Conservation (phyloP, 2,888 invertebrate species). For the Digitonthophagus gazella region DNA sequence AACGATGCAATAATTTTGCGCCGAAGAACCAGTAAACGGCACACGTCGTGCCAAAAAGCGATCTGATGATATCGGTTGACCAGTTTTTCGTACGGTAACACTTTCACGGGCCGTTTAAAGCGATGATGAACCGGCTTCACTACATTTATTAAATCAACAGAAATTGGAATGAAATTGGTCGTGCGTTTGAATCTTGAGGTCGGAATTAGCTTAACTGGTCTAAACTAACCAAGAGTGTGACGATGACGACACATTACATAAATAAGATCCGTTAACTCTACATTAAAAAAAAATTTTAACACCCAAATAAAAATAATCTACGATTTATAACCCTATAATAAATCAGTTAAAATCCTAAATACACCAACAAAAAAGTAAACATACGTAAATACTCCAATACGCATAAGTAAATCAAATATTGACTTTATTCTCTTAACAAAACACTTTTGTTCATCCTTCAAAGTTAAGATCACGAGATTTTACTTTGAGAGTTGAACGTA, state of each 20-base stretch:
- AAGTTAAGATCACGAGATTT: not conserved
- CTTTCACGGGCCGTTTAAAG: not conserved
- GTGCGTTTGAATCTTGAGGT: not conserved
- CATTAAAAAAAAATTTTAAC: no score
- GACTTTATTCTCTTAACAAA: no score
- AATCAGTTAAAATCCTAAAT: no score
- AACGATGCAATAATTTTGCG: not conserved
- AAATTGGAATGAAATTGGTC: not conserved
- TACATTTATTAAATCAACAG: not conserved
- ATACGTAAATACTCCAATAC: no score
- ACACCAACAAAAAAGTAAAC: no score
- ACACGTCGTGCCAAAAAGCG: not conserved
- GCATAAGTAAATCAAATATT: no score
- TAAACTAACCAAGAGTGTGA: no score
- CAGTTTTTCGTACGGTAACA: not conserved
- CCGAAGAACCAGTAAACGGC: not conserved
- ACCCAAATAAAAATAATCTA: no score
- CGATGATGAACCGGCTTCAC: no score
- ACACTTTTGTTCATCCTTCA: not conserved
- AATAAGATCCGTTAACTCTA: no score
- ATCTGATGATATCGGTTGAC: not conserved
- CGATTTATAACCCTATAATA: no score
- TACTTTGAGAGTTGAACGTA: not conserved
- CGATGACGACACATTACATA: no score
- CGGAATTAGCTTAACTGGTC: not conserved